Evolutionary conservation across 2,113 vertebrate species (phyloP), one percentile per base, ranked within the genome.

Genomic region (Nymphicus hollandicus): DNA sequence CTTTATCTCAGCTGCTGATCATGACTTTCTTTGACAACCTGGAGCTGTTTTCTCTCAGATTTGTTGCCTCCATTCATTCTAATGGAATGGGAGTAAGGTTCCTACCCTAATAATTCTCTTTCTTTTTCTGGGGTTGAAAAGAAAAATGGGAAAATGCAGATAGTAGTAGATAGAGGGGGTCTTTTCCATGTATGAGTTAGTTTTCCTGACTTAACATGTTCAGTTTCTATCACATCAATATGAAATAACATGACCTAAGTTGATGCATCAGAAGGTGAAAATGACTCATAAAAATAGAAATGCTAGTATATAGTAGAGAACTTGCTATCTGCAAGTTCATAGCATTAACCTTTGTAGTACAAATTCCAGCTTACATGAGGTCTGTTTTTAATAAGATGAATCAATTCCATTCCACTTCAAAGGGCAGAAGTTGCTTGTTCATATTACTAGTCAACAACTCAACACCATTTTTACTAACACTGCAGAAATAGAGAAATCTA

Each of bases 371-470:
- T 95, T 96, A 88, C 35, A 50, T 35, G 52, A 91, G 72, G 85
- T 96, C 97, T 98, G 97, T 81, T 98, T 97, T 95, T 97, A 97
- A 97, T 98, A 97, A 98, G 81, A 77, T 80, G 94, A 97, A 97
- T 97, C 96, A 98, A 93, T 97, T 97, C 96, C 94, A 96, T 91
- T 90, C 86, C 50, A 61, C 66, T 97, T 91, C 78, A 87, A 92
- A 95, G 92, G 95, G 91, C 95, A 96, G 89, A 87, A 93, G 93
- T 95, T 90, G 55, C 95, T 98, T 96, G 89, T 97, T 98, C 96
- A 5, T 74, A 86, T 96, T 94, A 96, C 93, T 91, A 98, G 95
- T 98, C 97, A 98, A 97, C 96, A 97, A 94, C 95, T 98, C 97
- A 97, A 97, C 95, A 97, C 94, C 96, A 85, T 96, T 89, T 95